Conservation (phyloP, 2,113 vertebrate genomes). For the Malurus melanocephalus region DNA sequence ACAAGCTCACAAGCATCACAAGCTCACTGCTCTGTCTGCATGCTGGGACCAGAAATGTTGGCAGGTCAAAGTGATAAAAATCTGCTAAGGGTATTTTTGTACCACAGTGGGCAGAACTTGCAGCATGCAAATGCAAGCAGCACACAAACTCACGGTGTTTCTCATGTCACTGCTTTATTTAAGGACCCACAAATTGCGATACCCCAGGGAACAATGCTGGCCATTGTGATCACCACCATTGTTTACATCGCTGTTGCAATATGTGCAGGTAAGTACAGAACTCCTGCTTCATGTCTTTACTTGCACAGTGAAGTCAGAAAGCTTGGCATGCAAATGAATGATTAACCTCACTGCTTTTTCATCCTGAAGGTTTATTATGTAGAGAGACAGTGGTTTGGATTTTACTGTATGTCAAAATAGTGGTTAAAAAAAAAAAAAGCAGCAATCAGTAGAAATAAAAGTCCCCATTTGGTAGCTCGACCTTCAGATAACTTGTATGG, state of each 20-base stretch:
- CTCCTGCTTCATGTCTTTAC: not conserved
- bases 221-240: slow-evolving; percentile 88
- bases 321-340: not conserved
- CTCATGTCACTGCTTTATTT: not conserved
- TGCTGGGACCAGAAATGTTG: not conserved
- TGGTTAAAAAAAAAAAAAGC: not conserved
- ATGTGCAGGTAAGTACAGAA: slow-evolving; percentile 82
- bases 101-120: not conserved
- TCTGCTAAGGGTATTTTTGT: not conserved
- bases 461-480: not conserved
- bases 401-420: not conserved
- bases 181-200: slow-evolving; percentile 91
- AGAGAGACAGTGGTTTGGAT: not conserved
- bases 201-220: slow-evolving; percentile 93
- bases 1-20: not conserved
- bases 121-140: not conserved
- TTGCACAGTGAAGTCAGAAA: not conserved
- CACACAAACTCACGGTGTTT: not conserved
- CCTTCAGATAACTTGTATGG: not conserved
- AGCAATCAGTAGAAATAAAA: not conserved
- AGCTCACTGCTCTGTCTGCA: not conserved
- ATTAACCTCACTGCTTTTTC: not conserved
- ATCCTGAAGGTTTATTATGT: not conserved
- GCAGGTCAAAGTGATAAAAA: not conserved
- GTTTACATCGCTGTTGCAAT: slow-evolving; percentile 88